Base-by-base conservation (phyloP, 2,113 vertebrate genomes). In the Suricata suricatta region DNA sequence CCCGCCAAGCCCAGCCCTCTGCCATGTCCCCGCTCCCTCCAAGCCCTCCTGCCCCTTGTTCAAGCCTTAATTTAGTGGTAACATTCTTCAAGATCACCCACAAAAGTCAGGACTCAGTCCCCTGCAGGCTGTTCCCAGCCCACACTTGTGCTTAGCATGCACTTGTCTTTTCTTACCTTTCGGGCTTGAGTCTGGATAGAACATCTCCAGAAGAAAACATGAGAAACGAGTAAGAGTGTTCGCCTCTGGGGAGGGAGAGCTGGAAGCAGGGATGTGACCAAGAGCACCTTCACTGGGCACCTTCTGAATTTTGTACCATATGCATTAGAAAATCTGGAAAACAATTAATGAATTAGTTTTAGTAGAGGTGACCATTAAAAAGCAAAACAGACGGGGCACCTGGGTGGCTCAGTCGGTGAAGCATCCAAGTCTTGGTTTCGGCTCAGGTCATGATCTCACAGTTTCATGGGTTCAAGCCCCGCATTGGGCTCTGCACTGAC, bases 111-210 rank as follows among this genome's bases (percentile, higher is more conserved):
- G 41, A 54, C 33, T 54, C 64, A 38, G 4, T 27, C 21, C 35
- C 19, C 74, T 23, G 13, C 10, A 15, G 50, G n/a, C 63, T 76
- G 72, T 7, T 50, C 60, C 57, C 64, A 96, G n/a, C 54, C 71
- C 82, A 38, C 0, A 0, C 27, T 12, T 13, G 10, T 35, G 57
- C 76, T 14, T 33, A 21, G 5, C 54, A 15, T 2, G 0, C 2
- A 4, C 7, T 7, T 50, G 63, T 25, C 54, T 60, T 69, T 44
- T 81, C 38, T 84, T 17, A 21, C 44, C 80, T 74, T 71, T 38
- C 15, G 17, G 31, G 52, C 68, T 93, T 52, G 41, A 27, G 52
- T 79, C 85, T 87, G 74, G n/a, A 60, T 33, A 41, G 52, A 84
- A 68, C 14, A 27, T 11, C 31, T 31, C 38, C 16, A 41, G 25